Conservation (phyloP, 1,140 invertebrate genomes). For the Microplitis mediator region DNA sequence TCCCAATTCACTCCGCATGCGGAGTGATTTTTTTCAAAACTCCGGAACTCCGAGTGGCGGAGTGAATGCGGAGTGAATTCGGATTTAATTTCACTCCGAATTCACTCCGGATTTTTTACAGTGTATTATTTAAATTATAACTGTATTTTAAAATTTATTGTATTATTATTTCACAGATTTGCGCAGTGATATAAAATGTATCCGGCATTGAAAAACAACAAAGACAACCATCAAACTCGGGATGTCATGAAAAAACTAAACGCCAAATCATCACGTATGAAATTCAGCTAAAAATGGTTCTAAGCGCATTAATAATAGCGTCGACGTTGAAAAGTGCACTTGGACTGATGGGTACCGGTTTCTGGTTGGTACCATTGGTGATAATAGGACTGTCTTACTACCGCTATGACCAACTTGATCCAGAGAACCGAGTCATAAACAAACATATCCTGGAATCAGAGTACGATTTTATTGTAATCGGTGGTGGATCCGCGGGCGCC, state of each 20-base stretch:
- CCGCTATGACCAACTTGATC: conserved; percentile 80
- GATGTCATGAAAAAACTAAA: conserved; percentile 8
- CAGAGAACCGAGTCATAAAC: conserved; percentile 74
- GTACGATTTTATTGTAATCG: conserved; percentile 87
- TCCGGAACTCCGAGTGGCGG: too few species aligned
- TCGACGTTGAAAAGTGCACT: conserved; percentile 76
- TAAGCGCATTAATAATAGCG: conserved; percentile 74
- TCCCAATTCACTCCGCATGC: too few species aligned
- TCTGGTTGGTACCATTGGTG: conserved; percentile 82
- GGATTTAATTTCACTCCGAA: too few species aligned
- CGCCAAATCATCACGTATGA: conserved; percentile 29
- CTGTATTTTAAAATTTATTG: not conserved
- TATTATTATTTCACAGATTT: not conserved
- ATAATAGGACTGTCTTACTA: conserved; percentile 82
- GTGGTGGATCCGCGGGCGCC: conserved; percentile 90
- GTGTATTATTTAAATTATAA: not conserved
- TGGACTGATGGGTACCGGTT: conserved; percentile 72
- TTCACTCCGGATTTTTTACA: too few species aligned
- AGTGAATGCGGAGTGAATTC: too few species aligned
- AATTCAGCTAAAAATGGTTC: conserved; percentile 65
- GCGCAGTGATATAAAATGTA: not conserved
- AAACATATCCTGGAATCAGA: conserved; percentile 65
- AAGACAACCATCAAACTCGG: not conserved
- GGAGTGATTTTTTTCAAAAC: too few species aligned
- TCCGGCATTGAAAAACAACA: not conserved